Conservation (phyloP, 2,888 invertebrate genomes). For the Trileptium ribeirensis region DNA sequence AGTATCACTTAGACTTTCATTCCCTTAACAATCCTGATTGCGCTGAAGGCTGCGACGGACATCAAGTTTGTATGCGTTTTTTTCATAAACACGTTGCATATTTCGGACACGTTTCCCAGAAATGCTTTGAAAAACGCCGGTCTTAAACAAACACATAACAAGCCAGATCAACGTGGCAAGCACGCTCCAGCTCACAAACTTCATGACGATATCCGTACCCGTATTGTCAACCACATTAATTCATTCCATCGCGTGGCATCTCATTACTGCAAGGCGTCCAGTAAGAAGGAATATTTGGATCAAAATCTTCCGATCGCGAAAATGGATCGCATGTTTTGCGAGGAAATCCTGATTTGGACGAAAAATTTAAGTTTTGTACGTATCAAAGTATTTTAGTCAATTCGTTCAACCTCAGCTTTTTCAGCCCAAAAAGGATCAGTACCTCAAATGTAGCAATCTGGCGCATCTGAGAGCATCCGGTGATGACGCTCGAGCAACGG, state of each 20-base stretch:
- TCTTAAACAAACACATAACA: not conserved
- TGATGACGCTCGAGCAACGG: not conserved
- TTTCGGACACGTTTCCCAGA: not conserved
- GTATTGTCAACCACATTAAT: constrained; percentile 11
- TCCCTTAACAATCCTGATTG: not conserved
- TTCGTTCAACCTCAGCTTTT: not conserved
- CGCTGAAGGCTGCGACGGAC: not conserved
- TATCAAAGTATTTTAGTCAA: too few species aligned
- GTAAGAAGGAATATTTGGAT: not conserved
- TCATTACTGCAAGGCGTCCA: constrained; percentile 9
- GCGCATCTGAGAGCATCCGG: not conserved
- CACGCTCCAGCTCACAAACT: constrained; percentile 13
- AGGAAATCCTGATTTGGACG: too few species aligned
- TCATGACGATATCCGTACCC: not conserved
- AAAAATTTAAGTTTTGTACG: too few species aligned
- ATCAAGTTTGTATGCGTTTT: not conserved
- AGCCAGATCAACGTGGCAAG: not conserved
- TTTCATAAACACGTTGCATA: not conserved
- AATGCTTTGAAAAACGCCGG: not conserved
- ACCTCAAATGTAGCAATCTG: not conserved
- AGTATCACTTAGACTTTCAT: too few species aligned
- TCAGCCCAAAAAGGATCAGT: constrained; percentile 20
- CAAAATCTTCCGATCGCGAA: not conserved
- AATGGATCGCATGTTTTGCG: constrained; percentile 17
- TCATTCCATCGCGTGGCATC: constrained; percentile 13